Base-by-base conservation (phyloP, 2,113 vertebrate species). In the Myrmecobius fasciatus region DNA sequence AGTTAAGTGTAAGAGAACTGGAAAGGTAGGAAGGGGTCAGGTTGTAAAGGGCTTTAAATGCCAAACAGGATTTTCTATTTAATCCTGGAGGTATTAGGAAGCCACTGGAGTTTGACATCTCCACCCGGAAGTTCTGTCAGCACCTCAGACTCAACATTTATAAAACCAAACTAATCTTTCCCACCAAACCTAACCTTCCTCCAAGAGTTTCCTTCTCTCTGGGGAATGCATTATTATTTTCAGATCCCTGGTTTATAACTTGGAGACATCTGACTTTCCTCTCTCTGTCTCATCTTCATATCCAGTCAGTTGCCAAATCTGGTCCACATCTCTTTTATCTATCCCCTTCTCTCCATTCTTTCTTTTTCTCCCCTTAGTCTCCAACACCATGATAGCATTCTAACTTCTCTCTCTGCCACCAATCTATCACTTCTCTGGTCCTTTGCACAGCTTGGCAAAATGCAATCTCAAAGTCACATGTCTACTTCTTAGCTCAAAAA, bases 81-180 rank as follows among this genome's bases (percentile, higher is more conserved):
- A 83, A 83, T 83, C n/a, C 67, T 83, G n/a, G n/a, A 83, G 67
- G 67, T 83, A 83, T 83, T 83, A 83, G 67, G 67, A 83, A 83
- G 67, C 36, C 20, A n/a, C n/a, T 83, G 67, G 67, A 43, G n/a
- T 83, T 83, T 83, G 36, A 83, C 67, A 8, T 83, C 36, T 83
- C 67, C 36, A 83, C 67, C 67, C 17, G 36, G 67, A 83, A 83
- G 20, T 83, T 83, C 67, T 83, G 67, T 83, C 67, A 83, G 67
- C 67, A 43, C 67, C 36, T 83, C 67, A 7, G n/a, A 43, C 67
- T 83, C 60, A 8, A 43, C n/a, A n/a, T 83, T 8, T 43, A 83
- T 83, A 83, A 43, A 83, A 83, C 67, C n/a, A 22, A 43, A 43
- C 67, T 83, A 83, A 83, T 83, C 67, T 83, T 83, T 43, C 67